Base-by-base conservation (phyloP, 2,888 invertebrate species). In the Philereme vetulata region DNA sequence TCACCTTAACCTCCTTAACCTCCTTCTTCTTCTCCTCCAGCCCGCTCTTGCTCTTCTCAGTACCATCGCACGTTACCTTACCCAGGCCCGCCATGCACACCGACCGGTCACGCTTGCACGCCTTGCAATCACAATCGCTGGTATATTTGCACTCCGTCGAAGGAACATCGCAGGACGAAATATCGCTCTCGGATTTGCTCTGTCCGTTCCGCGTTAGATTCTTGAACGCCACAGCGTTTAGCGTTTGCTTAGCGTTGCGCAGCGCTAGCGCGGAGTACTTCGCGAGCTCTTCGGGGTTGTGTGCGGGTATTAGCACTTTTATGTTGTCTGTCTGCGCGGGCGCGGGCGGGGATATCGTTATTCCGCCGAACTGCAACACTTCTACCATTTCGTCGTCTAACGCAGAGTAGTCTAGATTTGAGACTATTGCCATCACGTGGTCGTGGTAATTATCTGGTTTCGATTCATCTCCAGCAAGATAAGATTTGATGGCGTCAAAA, bases 91-190 rank as follows among this genome's bases (percentile, higher is more conserved):
- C 84, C 1, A 84, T 40, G 33, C 85, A 85, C 1, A 80, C 75
- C 0, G 80, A 69, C 7, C 70, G 75, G 0, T 85, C 84, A 0
- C 72, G 80, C 10, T 85, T 88, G 38, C 91, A 91, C 0, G 81
- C 75, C 1, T 68, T 77, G 36, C 91, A 91, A 0, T 80, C 72
- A 50, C 91, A 91, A 10, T 92, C 91, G 4, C 81, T 90, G 0
- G 92, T 91, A 83, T 88, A 90, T 47, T 91, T 90, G 62, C 91
- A 92, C 5, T 87, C 88, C 0, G 72, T 83, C 45, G 85, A 86
- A 0, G 89, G 88, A 0, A 85, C 88, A 43, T 89, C 90, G n/a
- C 88, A 90, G 0, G 82, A 81, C 2, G 62, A 50, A 4, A 61
- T 40, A 5, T 91, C 91, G 1, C 84, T 83, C 3, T 90, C 90